Evolutionary conservation across 2,113 vertebrate species (phyloP), one percentile per base, ranked within the genome.

Genomic region (Amphiprion ocellaris): DNA sequence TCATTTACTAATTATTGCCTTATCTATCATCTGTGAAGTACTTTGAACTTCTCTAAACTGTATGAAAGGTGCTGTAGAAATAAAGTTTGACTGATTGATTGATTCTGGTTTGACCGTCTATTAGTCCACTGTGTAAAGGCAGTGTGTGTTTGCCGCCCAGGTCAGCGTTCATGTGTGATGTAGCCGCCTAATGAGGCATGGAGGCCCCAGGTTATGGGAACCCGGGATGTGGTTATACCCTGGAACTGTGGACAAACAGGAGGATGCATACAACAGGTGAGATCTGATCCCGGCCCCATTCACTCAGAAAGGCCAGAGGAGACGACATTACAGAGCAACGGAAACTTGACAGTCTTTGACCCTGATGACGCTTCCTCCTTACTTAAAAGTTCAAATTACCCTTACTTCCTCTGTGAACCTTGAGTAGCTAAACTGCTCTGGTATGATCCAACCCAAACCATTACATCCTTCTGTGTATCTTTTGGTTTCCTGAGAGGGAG

Each of bases 191-290:
- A 64, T 64, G 26, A 56, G 60, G 37, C 37, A 0, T 5, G n/a
- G 63, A 60, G 63, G 63, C 60, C 70, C 41, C 39, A 75, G 89
- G 88, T 85, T 81, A 74, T 93, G 93, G 90, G 89, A 95, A 95
- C 82, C 76, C 62, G 74, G 59, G 67, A 58, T 10, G 54, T 55
- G 82, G 75, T 81, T 85, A 88, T 67, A 84, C 70, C 86, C 83
- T 86, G 84, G 87, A 91, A 93, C 91, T 28, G 37, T 85, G 87
- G 85, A 90, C 86, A 87, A 81, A 88, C 82, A 87, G 77, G 82
- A 83, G 67, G 64, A 89, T 33, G 28, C 55, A 82, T 54, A 89
- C 86, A 85, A 75, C 83, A 86, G 81, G 79, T 62, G 92, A 92
- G 86, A 93, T 68, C 79, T 71, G 89, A 94, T 85, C 88, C 85